Conservation (phyloP, 2,888 invertebrate genomes). For the Chymomyza caudatula region DNA sequence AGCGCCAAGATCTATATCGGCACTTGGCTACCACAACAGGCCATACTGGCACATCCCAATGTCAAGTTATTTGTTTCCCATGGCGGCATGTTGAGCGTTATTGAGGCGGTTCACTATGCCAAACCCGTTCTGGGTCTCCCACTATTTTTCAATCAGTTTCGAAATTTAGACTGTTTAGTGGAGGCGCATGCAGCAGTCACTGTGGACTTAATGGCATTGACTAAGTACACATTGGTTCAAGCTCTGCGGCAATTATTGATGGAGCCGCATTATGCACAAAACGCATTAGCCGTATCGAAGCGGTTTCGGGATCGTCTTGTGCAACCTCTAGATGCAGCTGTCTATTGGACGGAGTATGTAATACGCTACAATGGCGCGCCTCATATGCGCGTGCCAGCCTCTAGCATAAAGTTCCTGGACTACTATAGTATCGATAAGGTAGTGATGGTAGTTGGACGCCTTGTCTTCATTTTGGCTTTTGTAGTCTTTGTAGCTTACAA, state of each 20-base stretch:
- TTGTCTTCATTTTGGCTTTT: conserved; percentile 6
- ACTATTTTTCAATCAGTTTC: conserved; percentile 79
- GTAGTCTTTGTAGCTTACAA: conserved; percentile 1
- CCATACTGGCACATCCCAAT: conserved; percentile 78
- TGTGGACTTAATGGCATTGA: conserved; percentile 73
- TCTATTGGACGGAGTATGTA: conserved; percentile 76
- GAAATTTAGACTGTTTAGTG: conserved; percentile 77
- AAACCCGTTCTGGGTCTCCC: conserved; percentile 79
- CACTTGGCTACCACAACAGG: conserved; percentile 78
- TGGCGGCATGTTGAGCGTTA: conserved; percentile 78
- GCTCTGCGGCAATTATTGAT: conserved; percentile 48
- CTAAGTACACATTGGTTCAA: conserved; percentile 54
- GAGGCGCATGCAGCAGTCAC: conserved; percentile 72
- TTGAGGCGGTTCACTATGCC: conserved; percentile 78
- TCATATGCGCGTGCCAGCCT: conserved; percentile 64
- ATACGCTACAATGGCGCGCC: conserved; percentile 73
- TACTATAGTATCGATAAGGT: conserved; percentile 67
- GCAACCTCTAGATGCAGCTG: conserved; percentile 66
- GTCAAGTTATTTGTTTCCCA: conserved; percentile 78
- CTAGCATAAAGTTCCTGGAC: conserved; percentile 64
- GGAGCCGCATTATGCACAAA: conserved; percentile 41
- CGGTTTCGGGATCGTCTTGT: conserved; percentile 70
- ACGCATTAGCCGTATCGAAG: conserved; percentile 47
- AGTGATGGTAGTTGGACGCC: conserved; percentile 36
- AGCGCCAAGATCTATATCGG: conserved; percentile 60